Conservation (phyloP, 2,888 invertebrate genomes). For the Drosophila barbarae region DNA sequence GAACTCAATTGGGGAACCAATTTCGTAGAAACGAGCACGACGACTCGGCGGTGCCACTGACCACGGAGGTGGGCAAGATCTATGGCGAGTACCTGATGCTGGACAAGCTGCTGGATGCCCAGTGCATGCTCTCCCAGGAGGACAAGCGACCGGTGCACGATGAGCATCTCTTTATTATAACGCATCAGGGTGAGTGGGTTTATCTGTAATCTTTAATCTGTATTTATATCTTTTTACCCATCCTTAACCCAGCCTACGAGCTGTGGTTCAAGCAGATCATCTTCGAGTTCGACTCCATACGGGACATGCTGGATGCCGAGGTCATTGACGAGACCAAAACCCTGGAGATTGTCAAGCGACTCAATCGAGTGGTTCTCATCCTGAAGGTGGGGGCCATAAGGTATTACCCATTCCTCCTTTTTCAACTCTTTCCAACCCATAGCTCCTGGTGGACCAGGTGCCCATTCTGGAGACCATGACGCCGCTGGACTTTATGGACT, state of each 20-base stretch:
- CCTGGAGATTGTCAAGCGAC: conserved; percentile 93
- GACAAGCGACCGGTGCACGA: conserved; percentile 91
- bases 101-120: conserved; percentile 90
- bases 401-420: neutral
- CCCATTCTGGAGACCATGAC: conserved; percentile 99
- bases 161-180: conserved; percentile 98
- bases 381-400: conserved; percentile 85
- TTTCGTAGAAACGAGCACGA: conserved; percentile 65
- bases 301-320: conserved; percentile 87
- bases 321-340: conserved; percentile 94
- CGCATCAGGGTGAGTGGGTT: conserved; percentile 93
- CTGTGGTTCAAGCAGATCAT: conserved; percentile 99
- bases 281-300: conserved; percentile 96
- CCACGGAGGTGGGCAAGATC: conserved; percentile 88
- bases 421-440: no score
- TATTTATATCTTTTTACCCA: neutral
- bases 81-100: conserved; percentile 95
- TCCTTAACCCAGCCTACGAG: conserved; percentile 88
- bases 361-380: conserved; percentile 95
- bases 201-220: neutral
- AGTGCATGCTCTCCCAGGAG: conserved; percentile 88
- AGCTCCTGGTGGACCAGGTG: conserved; percentile 98
- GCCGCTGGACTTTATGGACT: conserved; percentile 98
- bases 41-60: conserved; percentile 80
- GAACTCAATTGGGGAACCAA: neutral